Evolutionary conservation across 1,140 invertebrate species (phyloP), one percentile per base, ranked within the genome.

Genomic region (Eufriesea mexicana): DNA sequence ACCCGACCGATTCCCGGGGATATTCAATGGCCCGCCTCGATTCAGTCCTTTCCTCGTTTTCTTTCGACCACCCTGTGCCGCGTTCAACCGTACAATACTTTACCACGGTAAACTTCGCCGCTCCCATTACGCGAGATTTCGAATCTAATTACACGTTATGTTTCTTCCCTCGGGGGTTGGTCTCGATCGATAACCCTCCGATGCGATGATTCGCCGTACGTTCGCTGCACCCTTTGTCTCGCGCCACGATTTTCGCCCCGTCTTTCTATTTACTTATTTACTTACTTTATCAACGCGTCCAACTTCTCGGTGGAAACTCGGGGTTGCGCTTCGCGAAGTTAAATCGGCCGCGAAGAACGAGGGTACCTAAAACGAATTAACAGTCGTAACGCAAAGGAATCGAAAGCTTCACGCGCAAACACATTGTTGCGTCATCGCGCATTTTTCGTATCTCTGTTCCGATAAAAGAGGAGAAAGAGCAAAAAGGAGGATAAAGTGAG

Each of bases 1-100:
- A 66, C 16, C 5, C 51, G n/a, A 47, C n/a, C 42, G 64, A 2
- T 55, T 76, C 79, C 16, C 35, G 28, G 74, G 57, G 49, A 55
- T 47, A 49, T 78, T 83, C 81, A 83, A 83, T 83, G 55, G 79
- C n/a, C 62, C 42, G 49, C 62, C 62, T 51, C 64, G 55, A 71
- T n/a, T 78, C 66, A n/a, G 0, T 14, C 55, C 49, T 73, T 54
- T 55, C 35, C 61, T 81, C 59, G 35, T 47, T 81, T 74, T 81
- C 71, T 75, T 75, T 74, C 66, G 45, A 9, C 5, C 23, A 16
- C 25, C 73, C 71, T n/a, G 20, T 7, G 4, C 18, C 42, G 42
- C 12, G 9, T 25, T 70, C 64, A 7, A 59, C 12, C 47, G 55
- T 18, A 76, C 80, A 70, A 82, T 77, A 45, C 80, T 68, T n/a